A percentile compares a stretch with the other conserved stretches of the same genome.
Evolutionary conservation across 2,888 invertebrate genomes (phyloP).

Genomic region (Hyalella azteca): DNA sequence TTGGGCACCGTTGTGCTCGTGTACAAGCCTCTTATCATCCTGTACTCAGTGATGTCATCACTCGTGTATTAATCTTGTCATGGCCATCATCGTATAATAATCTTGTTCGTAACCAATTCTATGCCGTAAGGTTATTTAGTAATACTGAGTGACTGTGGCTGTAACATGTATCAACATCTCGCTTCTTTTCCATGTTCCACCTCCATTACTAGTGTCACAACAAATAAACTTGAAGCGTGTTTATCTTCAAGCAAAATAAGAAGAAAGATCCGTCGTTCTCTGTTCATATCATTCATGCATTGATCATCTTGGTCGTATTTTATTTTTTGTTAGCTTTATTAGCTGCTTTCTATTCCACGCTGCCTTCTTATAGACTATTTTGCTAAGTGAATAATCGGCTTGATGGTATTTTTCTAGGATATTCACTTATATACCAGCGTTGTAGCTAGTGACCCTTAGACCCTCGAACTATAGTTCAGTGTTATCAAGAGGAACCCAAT

Average conservation of each 20-base stretch:
- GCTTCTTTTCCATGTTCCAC: too few species aligned
- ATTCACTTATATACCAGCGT: not conserved
- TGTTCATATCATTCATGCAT: conserved; percentile 4
- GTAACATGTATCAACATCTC: not conserved
- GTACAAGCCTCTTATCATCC: not conserved
- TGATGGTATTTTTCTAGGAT: conserved; percentile 37
- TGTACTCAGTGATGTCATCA: conserved; percentile 6
- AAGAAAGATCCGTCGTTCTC: too few species aligned
- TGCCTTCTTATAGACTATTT: conserved; percentile 36
- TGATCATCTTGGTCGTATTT: too few species aligned
- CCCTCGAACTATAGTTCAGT: not conserved
- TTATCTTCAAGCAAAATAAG: too few species aligned
- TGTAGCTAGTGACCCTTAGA: not conserved
- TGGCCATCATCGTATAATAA: not conserved
- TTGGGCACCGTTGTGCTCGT: too few species aligned
- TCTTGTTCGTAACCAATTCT: not conserved
- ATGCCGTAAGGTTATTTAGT: conserved; percentile 8
- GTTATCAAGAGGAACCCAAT: not conserved
- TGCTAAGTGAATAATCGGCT: conserved; percentile 28
- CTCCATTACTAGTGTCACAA: too few species aligned
- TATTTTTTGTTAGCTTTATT: conserved; percentile 11
- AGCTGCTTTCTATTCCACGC: conserved; percentile 30
- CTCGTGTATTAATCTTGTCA: not conserved
- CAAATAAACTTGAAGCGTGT: too few species aligned
- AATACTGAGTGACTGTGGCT: conserved; percentile 6